Evolutionary conservation across 2,113 vertebrate species (phyloP), one percentile per base, ranked within the genome.

Genomic region (Crotophaga sulcirostris): DNA sequence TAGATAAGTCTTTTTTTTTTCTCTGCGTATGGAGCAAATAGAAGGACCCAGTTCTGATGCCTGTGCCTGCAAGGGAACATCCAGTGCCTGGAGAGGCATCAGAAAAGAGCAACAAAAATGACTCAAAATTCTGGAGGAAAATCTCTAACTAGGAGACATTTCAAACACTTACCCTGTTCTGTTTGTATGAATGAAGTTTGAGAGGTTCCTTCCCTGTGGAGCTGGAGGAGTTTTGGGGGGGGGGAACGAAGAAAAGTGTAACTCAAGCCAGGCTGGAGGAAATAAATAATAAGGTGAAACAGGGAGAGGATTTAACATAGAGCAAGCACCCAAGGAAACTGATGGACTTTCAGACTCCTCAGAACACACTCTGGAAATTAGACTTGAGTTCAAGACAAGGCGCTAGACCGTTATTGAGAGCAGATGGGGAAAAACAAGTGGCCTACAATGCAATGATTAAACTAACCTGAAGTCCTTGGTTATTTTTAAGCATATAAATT

Each of bases 331-430:
- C 6, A 19, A 58, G 70, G 31, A 68, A 62, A 45, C 6, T 31
- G 40, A 16, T 40, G 55, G 28, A 19, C 70, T 74, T 92, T 76
- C 28, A 64, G 29, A 45, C 13, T 54, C 12, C 42, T 81, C 40
- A 28, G 44, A 69, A 29, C 9, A n/a, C 56, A 23, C 4, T 58
- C 54, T 47, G 34, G 40, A 74, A 89, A 44, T 58, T 6, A 62
- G 31, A 12, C 6, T 59, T 31, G 31, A 54, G 8, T 42, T 88
- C 34, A 58, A 42, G n/a, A 58, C 25, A 59, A 59, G 33, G 11
- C 7, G 13, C 17, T n/a, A 25, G 26, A 58, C 3, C 5, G 25
- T 29, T 0, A 2, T 20, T 0, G 1, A 88, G 16, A 82, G 9
- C 25, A 82, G 6, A 10, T 68, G 15, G 24, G 17, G 9, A 14